Base-by-base conservation (phyloP, 2,888 invertebrate species). In the Drosophila neoperkinsi region DNA sequence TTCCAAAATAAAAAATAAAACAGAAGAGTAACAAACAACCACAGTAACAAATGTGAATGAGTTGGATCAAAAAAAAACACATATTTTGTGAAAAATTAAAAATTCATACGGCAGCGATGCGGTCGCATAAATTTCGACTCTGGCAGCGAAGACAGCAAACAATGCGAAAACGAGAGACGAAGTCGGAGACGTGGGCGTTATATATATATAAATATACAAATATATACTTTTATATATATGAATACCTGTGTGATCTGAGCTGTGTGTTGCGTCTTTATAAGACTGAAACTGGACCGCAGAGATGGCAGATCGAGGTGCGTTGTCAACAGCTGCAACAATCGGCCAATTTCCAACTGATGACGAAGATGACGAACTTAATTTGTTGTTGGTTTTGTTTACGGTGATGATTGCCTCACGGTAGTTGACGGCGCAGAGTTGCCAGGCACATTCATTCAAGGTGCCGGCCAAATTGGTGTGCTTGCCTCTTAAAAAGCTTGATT, bases 51-150 rank as follows among this genome's bases (percentile, higher is more conserved):
- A 25, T 9, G 25, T 46, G 46, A 46, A 46, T 46, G 46, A 25
- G 25, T 21, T 46, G 16, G 2, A 25, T 9, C 25, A 70, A 61
- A 60, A 68, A 67, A 61, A 56, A 60, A 65, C 58, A 59, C 38
- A 68, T 69, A 68, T 25, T 46, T 78, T 74, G 75, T 76, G 77
- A 79, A 84, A 84, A 88, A 84, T 86, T 83, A 82, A 75, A 88
- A 85, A 88, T 90, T 81, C 82, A 88, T 88, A 88, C 88, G 74
- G 90, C 88, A 88, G 88, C 90, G 83, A 72, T 83, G 82, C 77
- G 88, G 74, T 78, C 90, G 85, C 88, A 86, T 86, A 86, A 89
- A 87, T 89, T 86, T 89, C 56, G 57, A 70, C 69, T 74, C 71
- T 41, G 59, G 49, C 34, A 43, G 64, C 66, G 64, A 60, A 71